Evolutionary conservation across 2,797 vertebrate genomes (phyloP), one percentile per base, ranked within the genome.

Genomic region (Neomorphus geoffroyi): DNA sequence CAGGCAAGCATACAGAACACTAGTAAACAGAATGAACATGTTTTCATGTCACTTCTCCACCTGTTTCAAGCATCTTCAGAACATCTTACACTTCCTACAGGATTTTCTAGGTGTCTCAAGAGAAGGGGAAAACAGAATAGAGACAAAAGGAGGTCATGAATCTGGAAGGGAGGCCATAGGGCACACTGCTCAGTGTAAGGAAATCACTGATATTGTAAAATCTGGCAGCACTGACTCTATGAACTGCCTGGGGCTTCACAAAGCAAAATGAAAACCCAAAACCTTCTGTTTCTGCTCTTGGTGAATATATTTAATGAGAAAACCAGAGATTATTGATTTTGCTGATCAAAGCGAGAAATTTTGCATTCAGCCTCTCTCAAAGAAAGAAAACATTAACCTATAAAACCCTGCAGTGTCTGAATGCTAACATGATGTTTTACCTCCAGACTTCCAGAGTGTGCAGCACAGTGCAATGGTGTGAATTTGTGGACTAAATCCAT

Each of bases 391-490:
- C 12, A 65, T 0, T 4, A 53, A 54, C 6, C 14, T 19, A 27
- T 0, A 90, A 64, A 88, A 53, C 15, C n/a, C 80, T 45, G 45
- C 43, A 33, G 32, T 48, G 37, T 16, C 39, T 58, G 13, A 60
- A 72, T 32, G 64, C 8, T 43, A 56, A 61, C 13, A 30, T 5
- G 69, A 41, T 23, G 32, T 37, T 95, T 97, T 97, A 98, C 98
- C 98, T 98, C 98, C 93, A 98, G 91, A 83, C 98, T 98, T 86
- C 98, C 98, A 26, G 97, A 97, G 92, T 98, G 98, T 19, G 98
- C 98, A 80, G 98, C 98, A 96, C 97, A 98, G 48, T 98, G 98
- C 89, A 98, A 95, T 3, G 97, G 98, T 33, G 97, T 98, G 90
- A 98, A 98, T 64, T 96, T 97, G 90, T 98, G 97, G 50, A 97